Conservation (phyloP, 2,888 invertebrate genomes). For the Andricus curvator region DNA sequence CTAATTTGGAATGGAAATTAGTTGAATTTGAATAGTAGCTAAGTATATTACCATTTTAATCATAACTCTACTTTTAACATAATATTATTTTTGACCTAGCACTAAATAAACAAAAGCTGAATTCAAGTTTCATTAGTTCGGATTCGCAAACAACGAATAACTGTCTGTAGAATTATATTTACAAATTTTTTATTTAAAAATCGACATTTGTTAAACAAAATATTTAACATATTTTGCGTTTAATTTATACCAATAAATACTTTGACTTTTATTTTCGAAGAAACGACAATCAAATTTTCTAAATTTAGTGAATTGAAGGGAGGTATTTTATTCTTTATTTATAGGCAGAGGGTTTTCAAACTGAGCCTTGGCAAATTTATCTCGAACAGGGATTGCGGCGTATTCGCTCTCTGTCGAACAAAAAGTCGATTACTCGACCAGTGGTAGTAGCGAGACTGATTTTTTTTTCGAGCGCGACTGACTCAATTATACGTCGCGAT, state of each 20-base stretch:
- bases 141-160: neutral
- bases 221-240: neutral
- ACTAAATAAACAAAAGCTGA: neutral
- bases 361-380: slow-evolving; percentile 9
- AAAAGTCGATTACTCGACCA: slow-evolving; percentile 55
- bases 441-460: slow-evolving; percentile 49
- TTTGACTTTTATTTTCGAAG: neutral
- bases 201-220: neutral
- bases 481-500: slow-evolving; percentile 75
- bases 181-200: too few relatives aligned
- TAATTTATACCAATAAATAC: neutral
- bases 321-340: slow-evolving; percentile 1
- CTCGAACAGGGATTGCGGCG: neutral
- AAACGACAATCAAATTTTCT: neutral
- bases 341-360: neutral
- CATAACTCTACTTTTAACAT: neutral
- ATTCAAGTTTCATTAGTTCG: neutral
- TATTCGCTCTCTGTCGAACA: slow-evolving; percentile 23
- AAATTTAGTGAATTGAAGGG: neutral
- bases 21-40: too few relatives aligned
- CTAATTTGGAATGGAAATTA: too few relatives aligned
- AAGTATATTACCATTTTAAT: neutral
- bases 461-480: slow-evolving; percentile 57
- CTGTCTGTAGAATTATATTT: too few relatives aligned
- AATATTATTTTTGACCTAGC: neutral